Percentiles rank a stretch among this genome's conserved stretches.
Conservation (phyloP, 1,140 invertebrate genomes). For the Vanessa atalanta region DNA sequence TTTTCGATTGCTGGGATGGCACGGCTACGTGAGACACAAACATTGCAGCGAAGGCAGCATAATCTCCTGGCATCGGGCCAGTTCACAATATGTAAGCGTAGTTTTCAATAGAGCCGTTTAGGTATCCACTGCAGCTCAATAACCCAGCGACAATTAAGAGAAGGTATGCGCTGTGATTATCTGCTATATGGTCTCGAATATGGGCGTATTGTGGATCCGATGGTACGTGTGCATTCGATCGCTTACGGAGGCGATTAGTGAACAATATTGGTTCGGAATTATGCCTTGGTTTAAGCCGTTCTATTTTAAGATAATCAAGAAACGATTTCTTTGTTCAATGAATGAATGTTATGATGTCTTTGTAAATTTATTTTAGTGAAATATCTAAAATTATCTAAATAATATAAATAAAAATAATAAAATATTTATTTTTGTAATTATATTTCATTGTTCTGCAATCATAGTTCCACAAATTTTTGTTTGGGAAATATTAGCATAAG, state of each 20-base stretch:
- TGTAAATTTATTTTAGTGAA: too few relatives aligned
- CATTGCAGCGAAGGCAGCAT: conserved; percentile 68
- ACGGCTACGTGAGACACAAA: conserved; percentile 71
- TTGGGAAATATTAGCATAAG: too few relatives aligned
- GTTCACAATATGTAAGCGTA: conserved; percentile 71
- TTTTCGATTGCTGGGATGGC: conserved; percentile 69
- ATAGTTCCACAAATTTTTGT: too few relatives aligned
- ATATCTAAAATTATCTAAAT: too few relatives aligned
- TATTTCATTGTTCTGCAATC: too few relatives aligned
- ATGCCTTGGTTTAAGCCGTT: conserved; percentile 18
- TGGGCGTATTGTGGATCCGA: conserved; percentile 13
- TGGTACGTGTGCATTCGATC: conserved; percentile 13
- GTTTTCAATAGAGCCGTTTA: conserved; percentile 74
- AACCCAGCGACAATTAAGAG: conserved; percentile 55
- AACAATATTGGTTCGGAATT: conserved; percentile 22
- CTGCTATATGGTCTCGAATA: conserved; percentile 26
- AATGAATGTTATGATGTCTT: background rate
- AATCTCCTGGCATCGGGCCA: conserved; percentile 69
- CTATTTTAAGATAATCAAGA: background rate
- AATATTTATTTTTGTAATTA: too few relatives aligned
- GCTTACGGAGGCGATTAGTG: conserved; percentile 20
- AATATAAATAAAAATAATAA: too few relatives aligned
- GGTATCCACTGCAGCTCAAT: conserved; percentile 47
- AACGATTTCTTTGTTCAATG: background rate
- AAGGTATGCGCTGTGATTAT: conserved; percentile 43